Evolutionary conservation across 2,113 vertebrate species (phyloP).

Genomic region (Aptenodytes forsteri): DNA sequence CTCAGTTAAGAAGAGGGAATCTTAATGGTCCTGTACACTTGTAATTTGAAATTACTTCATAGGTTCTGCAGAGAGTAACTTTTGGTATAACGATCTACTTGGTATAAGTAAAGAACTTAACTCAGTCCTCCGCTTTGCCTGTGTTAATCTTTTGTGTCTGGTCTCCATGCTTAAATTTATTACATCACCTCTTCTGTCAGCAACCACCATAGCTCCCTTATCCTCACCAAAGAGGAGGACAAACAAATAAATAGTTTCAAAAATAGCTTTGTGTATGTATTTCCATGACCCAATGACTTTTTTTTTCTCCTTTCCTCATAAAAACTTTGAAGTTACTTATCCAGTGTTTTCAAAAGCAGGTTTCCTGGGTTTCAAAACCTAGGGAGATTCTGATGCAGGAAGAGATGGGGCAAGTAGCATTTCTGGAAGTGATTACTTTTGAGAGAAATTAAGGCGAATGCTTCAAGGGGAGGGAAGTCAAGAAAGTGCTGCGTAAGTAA

Average conservation of each 20-base stretch:
- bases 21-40: not conserved
- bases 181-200: not conserved
- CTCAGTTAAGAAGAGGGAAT: not conserved
- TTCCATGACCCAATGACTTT: not conserved
- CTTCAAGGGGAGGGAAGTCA: not conserved
- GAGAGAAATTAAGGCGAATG: not conserved
- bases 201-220: not conserved
- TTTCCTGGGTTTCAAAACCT: not conserved
- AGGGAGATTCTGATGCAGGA: not conserved
- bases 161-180: not conserved
- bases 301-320: not conserved
- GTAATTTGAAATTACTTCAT: not conserved
- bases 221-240: not conserved
- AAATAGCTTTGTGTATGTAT: not conserved
- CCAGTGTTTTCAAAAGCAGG: not conserved
- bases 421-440: not conserved
- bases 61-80: not conserved
- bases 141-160: not conserved
- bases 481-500: not conserved
- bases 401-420: not conserved
- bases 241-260: not conserved
- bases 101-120: not conserved
- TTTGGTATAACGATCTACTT: not conserved
- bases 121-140: not conserved
- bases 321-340: not conserved